phyloP scores from a whole-genome alignment of 2,797 vertebrate species.

The Bucorvus abyssinicus region DNA sequence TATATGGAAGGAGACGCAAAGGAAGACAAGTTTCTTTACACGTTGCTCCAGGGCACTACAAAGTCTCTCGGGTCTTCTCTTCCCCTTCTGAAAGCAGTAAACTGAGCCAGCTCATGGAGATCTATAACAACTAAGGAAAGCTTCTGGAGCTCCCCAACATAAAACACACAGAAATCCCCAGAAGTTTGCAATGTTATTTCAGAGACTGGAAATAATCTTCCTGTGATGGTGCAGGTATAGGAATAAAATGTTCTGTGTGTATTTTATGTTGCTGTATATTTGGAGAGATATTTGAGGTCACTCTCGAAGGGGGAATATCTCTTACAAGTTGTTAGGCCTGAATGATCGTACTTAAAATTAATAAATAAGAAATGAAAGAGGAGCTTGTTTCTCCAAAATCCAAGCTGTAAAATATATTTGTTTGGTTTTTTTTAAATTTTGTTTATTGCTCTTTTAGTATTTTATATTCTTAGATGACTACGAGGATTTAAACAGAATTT shows the following conservation, averaged over 20 bases:
- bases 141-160: not conserved
- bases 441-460: constrained; percentile 13
- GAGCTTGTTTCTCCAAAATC: not conserved
- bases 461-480: constrained; percentile 27
- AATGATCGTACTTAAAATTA: constrained; percentile 39
- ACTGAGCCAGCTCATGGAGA: not conserved
- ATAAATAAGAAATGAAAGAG: constrained; percentile 7
- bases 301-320: constrained; percentile 5
- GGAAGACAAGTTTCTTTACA: not conserved
- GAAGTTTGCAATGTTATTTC: constrained; percentile 16
- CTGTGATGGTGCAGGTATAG: not conserved
- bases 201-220: constrained; percentile 55
- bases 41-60: not conserved
- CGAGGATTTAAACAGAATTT: constrained; percentile 33
- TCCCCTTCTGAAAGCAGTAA: not conserved
- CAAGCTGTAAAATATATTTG: constrained; percentile 20
- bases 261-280: constrained; percentile 23
- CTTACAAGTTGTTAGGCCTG: constrained; percentile 10
- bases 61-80: not conserved
- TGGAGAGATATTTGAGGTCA: constrained; percentile 30
- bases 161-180: constrained; percentile 18
- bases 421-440: not conserved
- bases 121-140: not conserved
- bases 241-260: constrained; percentile 31
- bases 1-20: not conserved